A percentile compares a stretch with the other conserved stretches of the same genome.
These are phyloP conservation scores for Tetrax tetrax DNA, from an alignment of 2,113 vertebrate genomes.

Conservation along the genomic window DNA sequence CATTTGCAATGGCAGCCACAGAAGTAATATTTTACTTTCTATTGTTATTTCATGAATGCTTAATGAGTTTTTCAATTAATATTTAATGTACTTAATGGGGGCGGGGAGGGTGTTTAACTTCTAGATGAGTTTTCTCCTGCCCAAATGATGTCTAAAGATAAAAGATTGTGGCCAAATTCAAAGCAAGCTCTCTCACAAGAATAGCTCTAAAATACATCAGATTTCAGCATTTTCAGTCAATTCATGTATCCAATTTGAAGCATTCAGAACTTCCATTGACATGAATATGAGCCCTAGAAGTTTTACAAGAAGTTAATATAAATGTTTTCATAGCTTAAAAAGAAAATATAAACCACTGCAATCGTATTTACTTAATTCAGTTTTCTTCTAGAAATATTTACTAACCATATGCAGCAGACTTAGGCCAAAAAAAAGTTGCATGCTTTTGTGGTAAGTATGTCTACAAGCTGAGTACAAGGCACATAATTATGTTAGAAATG, in stretches of 20 bases:
- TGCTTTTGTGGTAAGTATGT: neutral
- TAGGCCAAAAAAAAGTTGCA: neutral
- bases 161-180: neutral
- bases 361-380: neutral
- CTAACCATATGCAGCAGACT: neutral
- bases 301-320: neutral
- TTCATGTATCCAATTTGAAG: neutral
- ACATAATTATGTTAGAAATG: neutral
- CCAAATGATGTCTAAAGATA: neutral
- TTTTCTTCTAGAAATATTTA: neutral
- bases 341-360: neutral
- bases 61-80: neutral
- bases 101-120: neutral
- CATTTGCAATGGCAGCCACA: neutral
- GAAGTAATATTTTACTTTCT: neutral
- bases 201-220: neutral
- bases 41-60: neutral
- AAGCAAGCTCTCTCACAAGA: neutral
- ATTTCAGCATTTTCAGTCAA: neutral
- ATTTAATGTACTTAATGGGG: neutral
- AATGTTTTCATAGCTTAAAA: neutral
- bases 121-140: neutral
- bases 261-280: neutral
- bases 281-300: neutral
- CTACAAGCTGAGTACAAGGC: neutral